Evolutionary conservation across 2,888 invertebrate genomes (phyloP), one percentile per base, ranked within the genome.

Genomic region (Nebria salina): DNA sequence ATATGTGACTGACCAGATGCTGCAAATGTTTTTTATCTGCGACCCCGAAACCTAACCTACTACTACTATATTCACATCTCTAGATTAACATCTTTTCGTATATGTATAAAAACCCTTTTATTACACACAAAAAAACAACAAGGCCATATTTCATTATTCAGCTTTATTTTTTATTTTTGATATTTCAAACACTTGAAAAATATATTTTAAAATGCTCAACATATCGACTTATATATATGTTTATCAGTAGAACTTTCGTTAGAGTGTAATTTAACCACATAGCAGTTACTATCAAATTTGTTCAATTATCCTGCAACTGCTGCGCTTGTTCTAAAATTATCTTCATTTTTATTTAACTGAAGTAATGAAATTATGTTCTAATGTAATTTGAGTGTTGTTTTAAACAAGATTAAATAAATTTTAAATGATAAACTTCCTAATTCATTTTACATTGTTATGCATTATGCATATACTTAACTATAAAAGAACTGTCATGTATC

Each of bases 1-100:
- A 79, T 79, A 79, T 79, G 79, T 68, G 68, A 74, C 79, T 25
- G 68, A 66, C 79, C 79, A 79, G 79, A 74, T 79, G 79, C 66
- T 66, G 43, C 66, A 25, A 75, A 75, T 66, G 79, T 15, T 54
- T 72, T 72, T 34, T 68, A 34, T 70, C 34, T 70, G 43, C 43
- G 26, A 70, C 77, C 70, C 41, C 42, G 3, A 13, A 64, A 75
- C 26, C 41, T 68, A 68, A 68, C 68, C 26, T 68, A 26, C 20
- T 68, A 26, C 20, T 68, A 72, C 64, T 72, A 65, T 72, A 77
- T 77, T 77, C 72, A 77, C 72, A 54, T 72, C 77, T 77, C 34
- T 77, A 77, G 43, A 77, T 77, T 77, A 54, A 11, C 54, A 54
- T 54, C 54, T 13, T 54, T 54, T 54, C 54, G 13, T 54, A 13